Conservation (phyloP, 2,113 vertebrate genomes). For the Rhagologus leucostigma region DNA sequence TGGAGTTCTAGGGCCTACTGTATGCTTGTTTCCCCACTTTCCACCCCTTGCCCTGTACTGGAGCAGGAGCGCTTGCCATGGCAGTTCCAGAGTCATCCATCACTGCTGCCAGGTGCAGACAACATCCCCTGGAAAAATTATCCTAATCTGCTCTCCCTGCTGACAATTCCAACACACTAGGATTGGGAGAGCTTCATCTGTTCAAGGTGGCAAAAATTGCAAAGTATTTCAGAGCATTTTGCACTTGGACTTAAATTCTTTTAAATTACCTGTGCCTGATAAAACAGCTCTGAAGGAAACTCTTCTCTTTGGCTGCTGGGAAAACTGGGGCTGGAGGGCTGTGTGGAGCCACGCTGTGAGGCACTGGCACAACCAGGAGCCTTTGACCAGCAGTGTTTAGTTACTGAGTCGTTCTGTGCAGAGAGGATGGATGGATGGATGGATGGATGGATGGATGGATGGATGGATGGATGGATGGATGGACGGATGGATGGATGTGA, state of each 20-base stretch:
- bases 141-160: not conserved
- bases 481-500: not conserved
- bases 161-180: not conserved
- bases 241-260: not conserved
- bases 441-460: not conserved
- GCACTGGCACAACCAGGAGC: not conserved
- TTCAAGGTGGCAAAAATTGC: not conserved
- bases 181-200: not conserved
- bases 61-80: not conserved
- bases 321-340: not conserved
- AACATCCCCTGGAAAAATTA: not conserved
- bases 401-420: not conserved
- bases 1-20: not conserved
- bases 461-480: not conserved
- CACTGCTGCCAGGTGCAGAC: not conserved
- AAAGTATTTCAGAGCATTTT: not conserved
- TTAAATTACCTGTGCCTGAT: not conserved
- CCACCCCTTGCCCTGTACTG: not conserved
- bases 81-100: not conserved
- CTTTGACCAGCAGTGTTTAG: not conserved
- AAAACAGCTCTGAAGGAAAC: not conserved
- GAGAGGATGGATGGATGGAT: not conserved
- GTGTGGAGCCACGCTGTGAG: accelerated
- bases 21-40: not conserved
- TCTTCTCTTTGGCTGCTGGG: not conserved